Evolutionary conservation across 1,140 invertebrate genomes (phyloP), one percentile per base, ranked within the genome.

Genomic region (Solenopsis invicta): DNA sequence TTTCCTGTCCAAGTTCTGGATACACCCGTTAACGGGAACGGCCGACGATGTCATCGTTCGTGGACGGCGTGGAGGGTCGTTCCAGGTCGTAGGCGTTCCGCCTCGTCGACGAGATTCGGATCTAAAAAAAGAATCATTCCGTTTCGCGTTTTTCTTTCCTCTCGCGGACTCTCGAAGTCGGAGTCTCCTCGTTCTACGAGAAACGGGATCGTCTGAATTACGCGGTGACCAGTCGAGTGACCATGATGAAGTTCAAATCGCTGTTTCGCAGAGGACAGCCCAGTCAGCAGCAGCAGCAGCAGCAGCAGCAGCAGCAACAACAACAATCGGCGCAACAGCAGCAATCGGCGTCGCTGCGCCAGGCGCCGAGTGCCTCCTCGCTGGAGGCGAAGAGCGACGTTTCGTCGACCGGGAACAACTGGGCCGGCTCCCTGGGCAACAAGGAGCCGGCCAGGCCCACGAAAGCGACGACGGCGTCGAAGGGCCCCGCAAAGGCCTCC

Each of bases 201-300:
- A 54, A 56, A 45, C 69, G n/a, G 13, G 21, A 74, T 75, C 16
- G 2, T 81, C 21, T 9, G 64, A 71, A 12, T 91, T 89, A 87
- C 71, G 88, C 62, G 74, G 87, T 88, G 85, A 91, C n/a, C 18
- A 84, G 13, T 84, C 87, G 87, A 91, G 93, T 94, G 95, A 96
- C 96, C 95, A 97, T 97, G 97, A 97, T 97, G 96, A 97, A 97
- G 96, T 97, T 97, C 94, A 97, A 97, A 96, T 97, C 97, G 93
- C 96, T 97, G 93, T 97, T 97, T 96, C 97, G 97, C 96, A 97
- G 97, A 96, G 97, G 97, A 91, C 94, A 95, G 88, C 94, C 92
- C 92, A 96, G 95, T 94, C 93, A 94, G 85, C 93, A 91, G 95
- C 93, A 91, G 62, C 94, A 95, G 88, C 94, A 91, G 50, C 91